Evolutionary conservation across 1,140 invertebrate genomes (phyloP), one percentile per base, ranked within the genome.

Genomic region (Sipha flava): DNA sequence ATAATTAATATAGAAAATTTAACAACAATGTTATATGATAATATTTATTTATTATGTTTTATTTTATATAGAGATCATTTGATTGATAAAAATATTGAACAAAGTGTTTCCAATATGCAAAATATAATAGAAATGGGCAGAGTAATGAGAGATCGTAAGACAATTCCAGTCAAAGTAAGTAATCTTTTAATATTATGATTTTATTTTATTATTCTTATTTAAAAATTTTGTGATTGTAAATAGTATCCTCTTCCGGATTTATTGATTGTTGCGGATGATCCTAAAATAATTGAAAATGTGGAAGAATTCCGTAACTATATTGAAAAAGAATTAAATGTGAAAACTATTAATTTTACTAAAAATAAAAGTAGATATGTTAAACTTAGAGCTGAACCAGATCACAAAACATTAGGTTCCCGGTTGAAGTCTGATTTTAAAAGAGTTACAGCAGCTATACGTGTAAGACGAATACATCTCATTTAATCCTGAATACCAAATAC

Each of bases 201-300:
- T 43, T 45, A 6, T 26, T 68, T 18, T 45, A 26, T 12, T 18
- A 73, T 49, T n/a, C 0, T 21, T n/a, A 54, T 73, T 3, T n/a
- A 45, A 16, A 26, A 37, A 10, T 57, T 1, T 37, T n/a, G 9
- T 66, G 9, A 34, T 70, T 54, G 68, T 37, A 47, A 77, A 40
- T 66, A 90, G 87, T 98, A 98, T 88, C 98, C 98, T 0, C 86
- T 99, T 66, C 95, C 94, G 21, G 97, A 99, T 88, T 90, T 99
- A 72, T 92, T 99, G 34, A 92, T 99, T 7, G 95, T 99, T 81
- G 93, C 98, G 84, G 92, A 95, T 82, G 93, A 98, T 83, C 83
- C 87, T 47, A 85, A 90, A 34, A 91, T 92, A 82, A 86, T 98
- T 45, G 86, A 92, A n/a, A 94, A 98, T 83, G 88, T 99, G 0